Base-by-base conservation (phyloP, 1,140 invertebrate species). In the Drosophila saltans region DNA sequence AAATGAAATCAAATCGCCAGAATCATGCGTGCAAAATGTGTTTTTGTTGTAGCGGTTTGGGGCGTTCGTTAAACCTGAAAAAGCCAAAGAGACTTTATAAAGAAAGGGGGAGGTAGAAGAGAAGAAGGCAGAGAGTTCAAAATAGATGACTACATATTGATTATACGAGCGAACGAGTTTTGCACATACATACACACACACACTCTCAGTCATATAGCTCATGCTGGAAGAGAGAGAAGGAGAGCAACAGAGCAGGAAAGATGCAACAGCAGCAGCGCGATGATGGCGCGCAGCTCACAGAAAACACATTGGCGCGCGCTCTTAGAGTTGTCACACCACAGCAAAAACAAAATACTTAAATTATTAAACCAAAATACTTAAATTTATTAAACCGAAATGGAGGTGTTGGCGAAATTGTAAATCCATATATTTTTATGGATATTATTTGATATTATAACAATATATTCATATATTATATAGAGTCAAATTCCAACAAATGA, bases 81-180 rank as follows among this genome's bases (percentile, higher is more conserved):
- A 10, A 21, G 57, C 36, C 57, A 10, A 39, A 24, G 28, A 63
- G 28, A 36, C 16, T 43, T 52, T 52, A 52, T 60, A 41, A 41
- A 5, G 8, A 8, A 16, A 45, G 55, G 55, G 6, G 10, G 39
- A 40, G 55, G 26, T 36, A 36, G 28, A 9, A 41, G 30, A 59
- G 6, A 7, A 36, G 33, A 24, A 75, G 24, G n/a, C 56, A 64
- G 55, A 88, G 41, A 60, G 61, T 64, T 69, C 43, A 72, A 75
- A 79, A 76, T 76, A 79, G 65, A 72, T 82, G 83, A 79, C 79
- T 79, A 85, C 79, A 81, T 85, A 88, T 85, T 85, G 83, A 85
- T 85, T 85, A 88, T 78, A 85, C 81, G 85, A 85, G 88, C 82
- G 75, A 85, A 85, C 82, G 75, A 69, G 82, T 85, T 85, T 86